Percentiles rank a stretch among this genome's conserved stretches.
Conservation (phyloP, 2,888 invertebrate genomes). For the Germaria angustata region DNA sequence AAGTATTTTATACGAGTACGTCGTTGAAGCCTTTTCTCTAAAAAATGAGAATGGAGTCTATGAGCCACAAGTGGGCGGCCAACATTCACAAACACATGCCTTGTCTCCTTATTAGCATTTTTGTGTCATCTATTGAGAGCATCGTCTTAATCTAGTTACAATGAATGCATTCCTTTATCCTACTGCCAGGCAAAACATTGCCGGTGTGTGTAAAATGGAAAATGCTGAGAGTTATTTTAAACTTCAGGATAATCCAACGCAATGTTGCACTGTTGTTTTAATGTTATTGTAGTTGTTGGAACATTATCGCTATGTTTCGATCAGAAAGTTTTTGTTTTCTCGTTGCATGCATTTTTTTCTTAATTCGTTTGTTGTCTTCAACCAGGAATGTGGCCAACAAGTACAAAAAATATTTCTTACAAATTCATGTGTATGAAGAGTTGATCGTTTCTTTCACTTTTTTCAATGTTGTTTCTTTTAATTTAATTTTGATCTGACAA, state of each 20-base stretch:
- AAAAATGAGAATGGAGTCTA: too few species aligned
- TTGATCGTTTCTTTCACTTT: slow-evolving; percentile 61
- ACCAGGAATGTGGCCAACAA: slow-evolving; percentile 65
- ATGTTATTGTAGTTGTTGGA: slow-evolving; percentile 54
- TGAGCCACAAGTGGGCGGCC: too few species aligned
- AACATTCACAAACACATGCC: too few species aligned
- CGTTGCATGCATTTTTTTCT: neutral
- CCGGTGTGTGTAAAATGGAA: slow-evolving; percentile 47
- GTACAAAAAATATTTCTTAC: slow-evolving; percentile 55
- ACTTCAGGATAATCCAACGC: slow-evolving; percentile 64
- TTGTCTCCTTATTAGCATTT: too few species aligned
- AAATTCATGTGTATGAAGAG: slow-evolving; percentile 54
- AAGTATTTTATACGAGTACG: too few species aligned
- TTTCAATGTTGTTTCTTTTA: neutral
- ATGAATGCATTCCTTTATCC: neutral
- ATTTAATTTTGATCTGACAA: slow-evolving; percentile 54
- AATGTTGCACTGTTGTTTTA: slow-evolving; percentile 45
- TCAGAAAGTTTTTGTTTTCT: slow-evolving; percentile 59
- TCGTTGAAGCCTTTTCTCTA: too few species aligned
- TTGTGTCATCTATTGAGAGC: too few species aligned
- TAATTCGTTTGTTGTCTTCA: slow-evolving; percentile 36
- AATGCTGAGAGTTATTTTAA: slow-evolving; percentile 64
- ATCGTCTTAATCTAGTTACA: too few species aligned
- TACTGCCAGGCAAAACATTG: slow-evolving; percentile 5
- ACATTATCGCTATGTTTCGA: slow-evolving; percentile 65